Evolutionary conservation across 2,797 vertebrate genomes (phyloP).

Genomic region (Dryobates pubescens): DNA sequence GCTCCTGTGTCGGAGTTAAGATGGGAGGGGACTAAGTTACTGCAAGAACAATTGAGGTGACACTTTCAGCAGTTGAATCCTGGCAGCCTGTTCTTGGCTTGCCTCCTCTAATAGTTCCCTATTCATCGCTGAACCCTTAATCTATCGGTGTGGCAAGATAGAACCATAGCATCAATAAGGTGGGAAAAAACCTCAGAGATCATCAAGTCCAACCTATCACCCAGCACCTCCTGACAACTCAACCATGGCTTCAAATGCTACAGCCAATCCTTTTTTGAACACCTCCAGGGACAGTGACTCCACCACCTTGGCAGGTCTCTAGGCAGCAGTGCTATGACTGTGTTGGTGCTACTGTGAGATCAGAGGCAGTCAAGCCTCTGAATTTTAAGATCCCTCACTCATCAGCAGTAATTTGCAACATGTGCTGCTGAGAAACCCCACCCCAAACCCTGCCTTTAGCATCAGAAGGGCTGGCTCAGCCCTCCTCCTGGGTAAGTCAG

Average conservation of each 20-base stretch:
- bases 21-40: neutral
- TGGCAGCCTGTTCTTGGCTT: neutral
- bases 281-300: no score
- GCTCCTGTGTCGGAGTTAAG: neutral
- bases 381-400: neutral
- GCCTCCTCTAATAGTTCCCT: neutral
- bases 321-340: neutral
- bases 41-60: neutral
- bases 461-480: neutral
- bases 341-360: neutral
- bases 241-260: no score
- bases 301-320: neutral
- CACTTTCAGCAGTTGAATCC: neutral
- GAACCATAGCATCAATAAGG: no score
- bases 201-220: no score
- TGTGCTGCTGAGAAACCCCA: neutral
- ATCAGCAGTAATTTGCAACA: neutral
- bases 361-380: neutral
- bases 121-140: neutral
- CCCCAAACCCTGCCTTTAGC: neutral
- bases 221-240: no score
- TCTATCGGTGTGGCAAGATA: neutral
- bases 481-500: accelerated
- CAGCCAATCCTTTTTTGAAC: no score
- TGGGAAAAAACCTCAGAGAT: no score